Percentiles rank a stretch among this genome's conserved stretches.
phyloP scores from a whole-genome alignment of 1,140 invertebrate genomes.

The Laupala kohalensis region DNA sequence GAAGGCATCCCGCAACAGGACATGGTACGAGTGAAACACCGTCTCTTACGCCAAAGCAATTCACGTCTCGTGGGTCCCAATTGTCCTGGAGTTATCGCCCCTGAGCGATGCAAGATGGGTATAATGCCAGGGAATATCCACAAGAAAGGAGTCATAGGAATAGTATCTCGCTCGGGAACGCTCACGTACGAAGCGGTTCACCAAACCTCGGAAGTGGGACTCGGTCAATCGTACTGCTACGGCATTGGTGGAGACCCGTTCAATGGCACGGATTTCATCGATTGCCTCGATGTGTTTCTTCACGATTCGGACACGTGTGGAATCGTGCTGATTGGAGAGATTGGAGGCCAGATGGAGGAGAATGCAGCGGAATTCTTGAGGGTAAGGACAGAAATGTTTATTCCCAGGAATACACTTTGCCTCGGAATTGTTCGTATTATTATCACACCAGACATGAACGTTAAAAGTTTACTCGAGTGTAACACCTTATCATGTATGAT shows the following conservation, averaged over 20 bases:
- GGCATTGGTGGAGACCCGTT: slow-evolving; percentile 65
- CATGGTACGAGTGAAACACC: slow-evolving; percentile 54
- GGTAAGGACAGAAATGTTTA: too few relatives aligned
- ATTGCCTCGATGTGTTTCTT: slow-evolving; percentile 55
- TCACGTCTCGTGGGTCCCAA: slow-evolving; percentile 56
- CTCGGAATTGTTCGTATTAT: too few relatives aligned
- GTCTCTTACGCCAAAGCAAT: slow-evolving; percentile 40
- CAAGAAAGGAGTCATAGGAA: slow-evolving; percentile 45
- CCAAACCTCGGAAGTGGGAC: slow-evolving; percentile 45
- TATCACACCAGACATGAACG: too few relatives aligned
- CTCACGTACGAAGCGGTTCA: slow-evolving; percentile 60
- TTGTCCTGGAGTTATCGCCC: slow-evolving; percentile 55
- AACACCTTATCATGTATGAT: slow-evolving; percentile 72
- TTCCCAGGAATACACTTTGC: too few relatives aligned
- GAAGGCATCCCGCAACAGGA: slow-evolving; percentile 60
- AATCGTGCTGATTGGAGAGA: slow-evolving; percentile 61
- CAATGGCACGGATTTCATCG: slow-evolving; percentile 62
- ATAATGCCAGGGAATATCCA: slow-evolving; percentile 65
- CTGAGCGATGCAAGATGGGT: slow-evolving; percentile 54
- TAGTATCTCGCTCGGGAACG: slow-evolving; percentile 59
- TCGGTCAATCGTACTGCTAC: slow-evolving; percentile 57
- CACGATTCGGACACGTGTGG: slow-evolving; percentile 48
- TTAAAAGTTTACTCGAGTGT: too few relatives aligned
- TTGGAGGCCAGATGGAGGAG: slow-evolving; percentile 56
- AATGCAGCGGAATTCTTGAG: slow-evolving; percentile 50